Conservation (phyloP, 2,888 invertebrate species). For the Dascillus cervinus region DNA sequence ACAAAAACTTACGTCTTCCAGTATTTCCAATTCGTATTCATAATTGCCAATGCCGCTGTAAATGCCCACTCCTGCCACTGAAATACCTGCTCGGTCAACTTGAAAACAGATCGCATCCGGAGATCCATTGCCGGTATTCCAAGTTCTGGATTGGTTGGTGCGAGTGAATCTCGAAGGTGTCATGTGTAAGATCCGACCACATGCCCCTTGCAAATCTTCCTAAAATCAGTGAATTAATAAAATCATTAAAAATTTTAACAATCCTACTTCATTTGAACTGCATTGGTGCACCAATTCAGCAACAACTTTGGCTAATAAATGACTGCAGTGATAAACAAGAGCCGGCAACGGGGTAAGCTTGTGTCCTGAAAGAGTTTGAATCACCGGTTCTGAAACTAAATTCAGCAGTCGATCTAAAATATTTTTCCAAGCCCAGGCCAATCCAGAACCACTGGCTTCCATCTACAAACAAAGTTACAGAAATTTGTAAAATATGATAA, state of each 20-base stretch:
- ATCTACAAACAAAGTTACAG: conserved; percentile 28
- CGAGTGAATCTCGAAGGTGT: conserved; percentile 88
- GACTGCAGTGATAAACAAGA: conserved; percentile 55
- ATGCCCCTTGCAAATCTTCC: conserved; percentile 65
- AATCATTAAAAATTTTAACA: conserved; percentile 2
- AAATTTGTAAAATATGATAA: no score
- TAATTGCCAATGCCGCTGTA: conserved; percentile 85
- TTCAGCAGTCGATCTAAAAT: conserved; percentile 76
- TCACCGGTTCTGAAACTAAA: conserved; percentile 72
- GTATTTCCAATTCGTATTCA: conserved; percentile 84
- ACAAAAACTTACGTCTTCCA: conserved; percentile 71
- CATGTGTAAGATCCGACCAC: conserved; percentile 70
- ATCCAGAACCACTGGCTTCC: conserved; percentile 36
- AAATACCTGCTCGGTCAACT: conserved; percentile 83
- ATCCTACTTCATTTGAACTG: conserved; percentile 61
- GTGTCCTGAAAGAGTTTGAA: conserved; percentile 46
- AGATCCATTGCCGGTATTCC: conserved; percentile 96
- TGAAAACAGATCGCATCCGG: conserved; percentile 94
- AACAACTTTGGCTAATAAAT: conserved; percentile 72
- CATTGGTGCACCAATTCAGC: conserved; percentile 81
- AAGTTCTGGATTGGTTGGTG: conserved; percentile 80
- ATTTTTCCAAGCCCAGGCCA: conserved; percentile 48
- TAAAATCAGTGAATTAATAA: conserved; percentile 21
- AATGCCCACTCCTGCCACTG: conserved; percentile 82
- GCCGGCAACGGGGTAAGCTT: conserved; percentile 32